Conservation (phyloP, 2,113 vertebrate genomes). For the Lepidothrix coronata region DNA sequence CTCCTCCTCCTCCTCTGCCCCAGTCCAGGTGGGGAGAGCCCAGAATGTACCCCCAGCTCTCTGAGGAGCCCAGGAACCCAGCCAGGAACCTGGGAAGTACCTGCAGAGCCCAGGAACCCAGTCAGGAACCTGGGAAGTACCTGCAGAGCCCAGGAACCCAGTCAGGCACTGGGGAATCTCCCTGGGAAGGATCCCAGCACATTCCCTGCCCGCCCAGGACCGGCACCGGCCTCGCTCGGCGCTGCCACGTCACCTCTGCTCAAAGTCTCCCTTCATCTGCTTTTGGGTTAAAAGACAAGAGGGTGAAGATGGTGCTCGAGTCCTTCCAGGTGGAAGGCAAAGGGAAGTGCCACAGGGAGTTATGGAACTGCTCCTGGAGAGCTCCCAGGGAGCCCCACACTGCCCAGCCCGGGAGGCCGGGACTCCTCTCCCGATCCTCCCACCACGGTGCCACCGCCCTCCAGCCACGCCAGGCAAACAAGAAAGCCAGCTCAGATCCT, state of each 20-base stretch:
- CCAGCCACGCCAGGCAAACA: background rate
- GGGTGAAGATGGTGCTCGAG: background rate
- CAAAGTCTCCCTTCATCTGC: background rate
- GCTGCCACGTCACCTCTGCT: background rate
- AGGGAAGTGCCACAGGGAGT: background rate
- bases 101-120: background rate
- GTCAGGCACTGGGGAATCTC: background rate
- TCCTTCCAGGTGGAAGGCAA: rapidly evolving
- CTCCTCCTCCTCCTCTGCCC: background rate
- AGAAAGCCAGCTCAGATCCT: background rate
- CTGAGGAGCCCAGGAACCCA: background rate
- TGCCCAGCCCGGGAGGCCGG: rapidly evolving
- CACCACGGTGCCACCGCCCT: no score
- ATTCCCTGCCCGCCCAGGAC: background rate
- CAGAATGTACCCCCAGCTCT: rapidly evolving
- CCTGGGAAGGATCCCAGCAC: rapidly evolving
- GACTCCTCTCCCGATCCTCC: background rate
- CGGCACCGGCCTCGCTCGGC: background rate
- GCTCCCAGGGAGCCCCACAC: background rate
- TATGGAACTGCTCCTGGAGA: background rate
- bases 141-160: background rate
- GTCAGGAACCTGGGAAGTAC: background rate
- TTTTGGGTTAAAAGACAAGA: background rate
- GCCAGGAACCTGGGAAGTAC: background rate
- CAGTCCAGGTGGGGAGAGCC: background rate